A percentile compares a stretch with the other conserved stretches of the same genome.
Evolutionary conservation across 2,888 invertebrate species (phyloP).

Genomic region (Gibbula magus): DNA sequence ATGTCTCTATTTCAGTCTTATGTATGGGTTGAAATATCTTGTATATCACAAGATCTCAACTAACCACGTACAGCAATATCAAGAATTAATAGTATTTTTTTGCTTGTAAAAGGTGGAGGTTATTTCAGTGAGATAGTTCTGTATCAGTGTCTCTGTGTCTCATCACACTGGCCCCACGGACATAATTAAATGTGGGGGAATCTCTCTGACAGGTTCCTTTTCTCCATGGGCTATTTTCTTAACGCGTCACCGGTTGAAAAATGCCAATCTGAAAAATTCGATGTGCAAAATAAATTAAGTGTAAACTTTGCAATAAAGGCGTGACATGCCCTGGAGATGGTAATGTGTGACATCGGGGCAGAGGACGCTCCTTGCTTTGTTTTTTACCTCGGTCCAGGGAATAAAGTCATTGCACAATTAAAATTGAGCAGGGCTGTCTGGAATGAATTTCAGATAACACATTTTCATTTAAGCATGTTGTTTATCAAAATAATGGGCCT

Average conservation of each 20-base stretch:
- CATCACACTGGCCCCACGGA: constrained; percentile 9
- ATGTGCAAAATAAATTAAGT: constrained; percentile 16
- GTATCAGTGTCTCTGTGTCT: not conserved
- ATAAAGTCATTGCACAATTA: constrained; percentile 10
- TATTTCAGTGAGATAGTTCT: constrained; percentile 8
- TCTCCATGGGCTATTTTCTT: constrained; percentile 25
- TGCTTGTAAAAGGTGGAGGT: not conserved
- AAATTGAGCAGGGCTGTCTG: constrained; percentile 3
- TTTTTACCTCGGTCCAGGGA: not conserved
- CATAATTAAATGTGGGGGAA: constrained; percentile 19
- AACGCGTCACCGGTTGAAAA: constrained; percentile 17
- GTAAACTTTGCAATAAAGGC: constrained; percentile 21
- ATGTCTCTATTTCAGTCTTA: no score
- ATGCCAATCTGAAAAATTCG: constrained; percentile 9
- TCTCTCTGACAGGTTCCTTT: constrained; percentile 18
- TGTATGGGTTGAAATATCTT: no score
- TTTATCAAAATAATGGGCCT: constrained; percentile 2
- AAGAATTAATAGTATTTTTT: not conserved
- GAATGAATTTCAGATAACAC: constrained; percentile 9
- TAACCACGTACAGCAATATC: no score
- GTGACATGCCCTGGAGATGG: not conserved
- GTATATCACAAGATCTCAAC: no score
- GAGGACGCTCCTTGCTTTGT: not conserved
- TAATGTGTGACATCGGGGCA: not conserved
- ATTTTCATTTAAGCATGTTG: not conserved